Evolutionary conservation across 2,888 invertebrate species (phyloP), one percentile per base, ranked within the genome.

Genomic region (Autographa gamma): DNA sequence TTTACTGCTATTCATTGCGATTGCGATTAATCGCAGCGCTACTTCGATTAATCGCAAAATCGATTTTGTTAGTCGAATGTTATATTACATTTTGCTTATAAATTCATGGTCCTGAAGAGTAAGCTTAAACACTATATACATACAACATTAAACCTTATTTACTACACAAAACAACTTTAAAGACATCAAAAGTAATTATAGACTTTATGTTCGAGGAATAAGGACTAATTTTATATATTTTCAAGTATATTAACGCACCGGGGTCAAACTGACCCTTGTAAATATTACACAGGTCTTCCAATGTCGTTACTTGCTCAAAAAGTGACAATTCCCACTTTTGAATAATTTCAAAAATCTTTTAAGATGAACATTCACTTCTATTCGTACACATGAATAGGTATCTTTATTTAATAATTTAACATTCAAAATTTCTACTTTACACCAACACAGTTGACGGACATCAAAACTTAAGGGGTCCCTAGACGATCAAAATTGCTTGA

Each of bases 21-120:
- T 61, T 71, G 34, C 61, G 64, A 65, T 25, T 56, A 41, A 31
- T 60, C 38, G 32, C 59, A 31, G 16, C 8, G 62, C 41, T 43
- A 18, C 56, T 56, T 19, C 58, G 31, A 58, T 14, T 43, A 60
- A 63, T 56, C 54, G 62, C 41, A 54, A 65, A 63, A 43, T 61
- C 43, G 19, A 18, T 63, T 52, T 62, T 48, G 7, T 67, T 18
- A 77, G 19, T 71, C 18, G 32, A 71, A 62, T 59, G 58, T 56
- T 58, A 65, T 52, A 13, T 67, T 64, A 79, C 32, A 65, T 56
- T 41, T 64, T 65, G 64, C 43, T 56, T 62, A 66, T 25, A 64
- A 61, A 79, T 19, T 72, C 32, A 41, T 77, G 78, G 81, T 74
- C 79, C 77, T 66, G 78, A 68, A 63, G 61, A 70, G 65, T 80